A percentile compares a stretch with the other conserved stretches of the same genome.
phyloP scores from a whole-genome alignment of 2,888 invertebrate genomes.

The Trichogramma dendrolimi region DNA sequence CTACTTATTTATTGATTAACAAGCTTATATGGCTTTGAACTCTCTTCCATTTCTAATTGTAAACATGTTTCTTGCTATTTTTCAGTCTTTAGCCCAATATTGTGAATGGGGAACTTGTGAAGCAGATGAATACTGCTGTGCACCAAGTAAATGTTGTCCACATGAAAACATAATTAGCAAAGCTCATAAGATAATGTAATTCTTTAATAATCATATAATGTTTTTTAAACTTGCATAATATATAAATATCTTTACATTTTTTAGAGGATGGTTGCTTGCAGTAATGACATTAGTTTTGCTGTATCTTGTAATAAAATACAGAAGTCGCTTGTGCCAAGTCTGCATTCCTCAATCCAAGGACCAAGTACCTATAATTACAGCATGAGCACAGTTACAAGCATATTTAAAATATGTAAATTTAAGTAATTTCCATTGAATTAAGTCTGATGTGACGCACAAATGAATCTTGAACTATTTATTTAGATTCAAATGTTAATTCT shows the following conservation, averaged over 20 bases:
- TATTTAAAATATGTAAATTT: no score
- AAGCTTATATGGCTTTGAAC: not conserved
- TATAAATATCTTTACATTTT: slow-evolving; percentile 4
- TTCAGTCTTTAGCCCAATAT: slow-evolving; percentile 31
- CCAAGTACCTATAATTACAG: no score
- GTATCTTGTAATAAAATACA: not conserved
- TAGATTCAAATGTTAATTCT: no score
- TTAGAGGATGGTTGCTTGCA: slow-evolving; percentile 11
- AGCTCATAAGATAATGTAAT: slow-evolving; percentile 7
- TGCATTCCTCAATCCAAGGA: no score
- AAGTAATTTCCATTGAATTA: no score
- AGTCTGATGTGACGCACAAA: no score
- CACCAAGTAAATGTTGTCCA: slow-evolving; percentile 36
- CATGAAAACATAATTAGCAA: not conserved
- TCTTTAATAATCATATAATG: not conserved
- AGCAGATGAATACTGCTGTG: slow-evolving; percentile 36
- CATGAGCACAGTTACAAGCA: no score
- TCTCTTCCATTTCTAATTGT: not conserved
- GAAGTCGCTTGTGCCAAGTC: no score
- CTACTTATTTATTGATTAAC: not conserved
- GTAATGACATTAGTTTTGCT: slow-evolving; percentile 2
- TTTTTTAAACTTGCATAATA: not conserved
- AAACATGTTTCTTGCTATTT: slow-evolving; percentile 1
- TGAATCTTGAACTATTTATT: no score
- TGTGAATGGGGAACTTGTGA: slow-evolving; percentile 37